These are phyloP conservation scores for Dysmachus trigonus DNA, from an alignment of 2,888 invertebrate genomes.

Conservation along the genomic window DNA sequence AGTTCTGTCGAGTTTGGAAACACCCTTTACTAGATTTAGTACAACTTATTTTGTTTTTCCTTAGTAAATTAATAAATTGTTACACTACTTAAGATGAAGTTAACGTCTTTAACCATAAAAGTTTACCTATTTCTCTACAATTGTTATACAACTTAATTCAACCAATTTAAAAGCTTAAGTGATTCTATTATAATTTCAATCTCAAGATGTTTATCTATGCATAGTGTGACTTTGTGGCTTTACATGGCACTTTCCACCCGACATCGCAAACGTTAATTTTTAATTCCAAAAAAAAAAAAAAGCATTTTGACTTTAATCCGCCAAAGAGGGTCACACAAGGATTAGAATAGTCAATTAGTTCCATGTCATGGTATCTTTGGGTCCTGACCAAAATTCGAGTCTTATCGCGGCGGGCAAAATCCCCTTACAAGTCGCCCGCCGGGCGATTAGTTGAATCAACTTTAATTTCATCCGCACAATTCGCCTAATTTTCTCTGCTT, in stretches of 20 bases:
- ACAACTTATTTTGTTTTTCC: too few relatives aligned
- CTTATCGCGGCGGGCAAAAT: neutral
- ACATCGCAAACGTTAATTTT: neutral
- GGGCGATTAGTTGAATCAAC: conserved; percentile 36
- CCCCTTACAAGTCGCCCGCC: neutral
- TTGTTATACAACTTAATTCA: too few relatives aligned
- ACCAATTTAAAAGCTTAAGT: too few relatives aligned
- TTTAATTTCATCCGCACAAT: conserved; percentile 41
- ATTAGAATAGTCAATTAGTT: conserved; percentile 36
- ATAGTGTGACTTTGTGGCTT: neutral
- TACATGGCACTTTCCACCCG: neutral
- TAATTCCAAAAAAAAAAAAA: neutral
- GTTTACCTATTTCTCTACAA: too few relatives aligned
- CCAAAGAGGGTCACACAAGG: neutral
- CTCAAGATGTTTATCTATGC: neutral
- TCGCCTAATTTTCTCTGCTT: conserved; percentile 53
- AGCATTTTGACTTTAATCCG: neutral
- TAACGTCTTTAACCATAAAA: too few relatives aligned
- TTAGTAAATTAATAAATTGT: too few relatives aligned
- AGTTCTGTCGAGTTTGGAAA: too few relatives aligned
- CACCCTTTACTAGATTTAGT: too few relatives aligned
- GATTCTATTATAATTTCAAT: too few relatives aligned
- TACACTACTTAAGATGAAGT: too few relatives aligned
- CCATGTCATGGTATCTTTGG: neutral
- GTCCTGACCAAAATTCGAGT: conserved; percentile 11